phyloP scores from a whole-genome alignment of 2,888 invertebrate genomes.

The Cordylochernes scorpioides region DNA sequence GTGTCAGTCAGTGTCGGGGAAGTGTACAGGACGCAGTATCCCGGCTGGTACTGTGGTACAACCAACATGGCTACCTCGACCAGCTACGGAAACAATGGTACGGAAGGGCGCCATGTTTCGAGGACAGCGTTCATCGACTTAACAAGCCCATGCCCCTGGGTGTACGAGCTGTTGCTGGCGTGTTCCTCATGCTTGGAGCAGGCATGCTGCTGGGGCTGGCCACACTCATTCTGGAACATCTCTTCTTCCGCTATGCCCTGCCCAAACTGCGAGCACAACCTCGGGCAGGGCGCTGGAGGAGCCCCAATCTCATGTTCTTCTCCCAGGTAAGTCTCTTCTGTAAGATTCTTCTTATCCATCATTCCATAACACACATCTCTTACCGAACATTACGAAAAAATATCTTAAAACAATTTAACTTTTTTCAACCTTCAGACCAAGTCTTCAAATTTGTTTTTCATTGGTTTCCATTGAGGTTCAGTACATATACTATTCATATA shows the following conservation, averaged over 20 bases:
- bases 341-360: background rate
- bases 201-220: constrained; percentile 50
- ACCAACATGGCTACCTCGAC: constrained; percentile 60
- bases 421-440: too few species aligned
- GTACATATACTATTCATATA: too few species aligned
- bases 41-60: constrained; percentile 48
- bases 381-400: too few species aligned
- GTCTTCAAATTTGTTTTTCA: too few species aligned
- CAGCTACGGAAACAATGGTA: constrained; percentile 67
- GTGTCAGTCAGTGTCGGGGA: too few species aligned
- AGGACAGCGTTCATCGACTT: constrained; percentile 12
- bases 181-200: constrained; percentile 48
- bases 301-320: constrained; percentile 77
- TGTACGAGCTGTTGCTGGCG: constrained; percentile 50
- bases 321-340: constrained; percentile 37
- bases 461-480: too few species aligned
- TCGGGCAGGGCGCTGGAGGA: constrained; percentile 62
- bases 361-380: background rate
- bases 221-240: constrained; percentile 55
- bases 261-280: constrained; percentile 54
- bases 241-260: constrained; percentile 66
- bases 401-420: too few species aligned
- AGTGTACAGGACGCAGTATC: constrained; percentile 45
- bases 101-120: constrained; percentile 49
- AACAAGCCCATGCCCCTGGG: constrained; percentile 50